Evolutionary conservation across 2,113 vertebrate species (phyloP).

Genomic region (Zonotrichia leucophrys): DNA sequence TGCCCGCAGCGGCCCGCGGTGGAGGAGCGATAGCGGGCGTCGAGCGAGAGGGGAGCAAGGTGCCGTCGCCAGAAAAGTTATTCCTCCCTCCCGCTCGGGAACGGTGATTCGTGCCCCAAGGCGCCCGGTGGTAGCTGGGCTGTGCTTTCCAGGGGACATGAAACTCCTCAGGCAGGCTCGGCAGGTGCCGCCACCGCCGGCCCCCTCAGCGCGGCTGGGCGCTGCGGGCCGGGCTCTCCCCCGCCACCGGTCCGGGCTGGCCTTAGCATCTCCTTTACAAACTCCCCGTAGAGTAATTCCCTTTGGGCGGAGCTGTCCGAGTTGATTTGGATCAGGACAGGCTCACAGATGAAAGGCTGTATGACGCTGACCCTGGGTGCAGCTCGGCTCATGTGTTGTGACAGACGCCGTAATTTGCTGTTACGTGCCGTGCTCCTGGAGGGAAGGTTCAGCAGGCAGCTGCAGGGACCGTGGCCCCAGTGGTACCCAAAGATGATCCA

Average conservation of each 20-base stretch:
- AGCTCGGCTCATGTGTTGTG: not conserved
- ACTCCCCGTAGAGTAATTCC: too few species aligned
- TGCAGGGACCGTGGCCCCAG: not conserved
- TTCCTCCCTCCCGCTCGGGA: not conserved
- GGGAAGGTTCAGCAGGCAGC: not conserved
- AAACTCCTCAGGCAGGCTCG: not conserved
- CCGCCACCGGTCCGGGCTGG: not conserved
- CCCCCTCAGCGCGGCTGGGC: too few species aligned
- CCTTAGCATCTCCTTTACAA: not conserved
- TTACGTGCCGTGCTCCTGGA: accelerated
- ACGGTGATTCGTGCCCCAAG: too few species aligned
- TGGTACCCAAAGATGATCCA: not conserved
- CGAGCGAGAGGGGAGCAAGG: not conserved
- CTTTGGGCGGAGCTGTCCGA: not conserved
- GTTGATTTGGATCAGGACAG: not conserved
- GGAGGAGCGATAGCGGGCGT: not conserved
- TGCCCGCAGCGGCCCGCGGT: not conserved
- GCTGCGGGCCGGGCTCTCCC: not conserved
- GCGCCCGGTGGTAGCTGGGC: not conserved
- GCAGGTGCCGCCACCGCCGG: conserved; percentile 13
- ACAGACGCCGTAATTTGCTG: not conserved
- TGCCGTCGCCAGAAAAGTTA: not conserved
- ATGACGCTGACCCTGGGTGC: not conserved
- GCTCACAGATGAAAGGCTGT: not conserved
- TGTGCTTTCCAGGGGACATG: not conserved